Base-by-base conservation (phyloP, 2,797 vertebrate genomes). In the Crax fasciolata region DNA sequence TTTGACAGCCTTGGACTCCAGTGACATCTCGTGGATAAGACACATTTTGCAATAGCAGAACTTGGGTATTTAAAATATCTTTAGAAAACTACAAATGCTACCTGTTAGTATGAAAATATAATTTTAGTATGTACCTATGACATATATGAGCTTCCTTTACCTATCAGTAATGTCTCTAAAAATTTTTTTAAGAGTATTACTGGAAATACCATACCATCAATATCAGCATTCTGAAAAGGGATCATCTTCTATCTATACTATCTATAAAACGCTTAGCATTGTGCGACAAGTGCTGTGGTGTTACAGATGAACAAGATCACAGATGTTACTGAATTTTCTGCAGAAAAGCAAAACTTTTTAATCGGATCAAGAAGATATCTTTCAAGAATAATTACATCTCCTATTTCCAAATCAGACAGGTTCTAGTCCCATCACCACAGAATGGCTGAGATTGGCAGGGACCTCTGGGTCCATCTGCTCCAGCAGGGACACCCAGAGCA, bases 21-120 rank as follows among this genome's bases (percentile, higher is more conserved):
- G 81, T 54, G 95, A 96, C 96, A 96, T 57, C 96, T 95, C 67
- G 90, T 95, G 96, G 95, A 51, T 43, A 74, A 9, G 17, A 46
- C 4, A 27, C 8, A 63, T 75, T 67, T 35, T 87, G 79, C 93
- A 92, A 44, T 23, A 66, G 28, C 43, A 78, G 12, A 77, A 91
- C 12, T n/a, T 27, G 4, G 13, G 13, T 9, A 71, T 14, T 44
- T n/a, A 52, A 38, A 79, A 20, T 27, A 4, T 7, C 38, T 46
- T 68, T 16, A 44, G 5, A 80, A 43, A 14, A 24, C n/a, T 38
- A 46, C 3, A 80, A 57, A 17, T 74, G 12, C 41, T 38, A 62
- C 4, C 11, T 86, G n/a, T 32, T 41, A 6, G 3, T 15, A 52
- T 5, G 12, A 51, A 84, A 73, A 11, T 39, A 27, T 23, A 59